Evolutionary conservation across 2,797 vertebrate genomes (phyloP).

Genomic region (Ctenochaetus hawaiiensis): DNA sequence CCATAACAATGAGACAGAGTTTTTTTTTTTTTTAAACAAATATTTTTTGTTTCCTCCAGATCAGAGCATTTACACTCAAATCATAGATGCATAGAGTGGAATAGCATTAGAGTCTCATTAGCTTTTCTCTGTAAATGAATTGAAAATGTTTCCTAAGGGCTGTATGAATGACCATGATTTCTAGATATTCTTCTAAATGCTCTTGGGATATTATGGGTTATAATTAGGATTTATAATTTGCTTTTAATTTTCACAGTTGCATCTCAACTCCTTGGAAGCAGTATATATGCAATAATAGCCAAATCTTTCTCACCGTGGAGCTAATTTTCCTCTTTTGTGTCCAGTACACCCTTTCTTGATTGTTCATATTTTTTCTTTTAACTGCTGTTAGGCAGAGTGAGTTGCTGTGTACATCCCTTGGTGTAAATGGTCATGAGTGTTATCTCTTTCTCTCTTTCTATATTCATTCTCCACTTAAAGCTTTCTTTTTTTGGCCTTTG

Average conservation of each 20-base stretch:
- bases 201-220: slow-evolving; percentile 65
- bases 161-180: not conserved
- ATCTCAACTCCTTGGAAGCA: slow-evolving; percentile 47
- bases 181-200: slow-evolving; percentile 17
- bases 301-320: slow-evolving; percentile 2
- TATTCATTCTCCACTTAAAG: not conserved
- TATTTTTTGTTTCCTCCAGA: slow-evolving; percentile 60
- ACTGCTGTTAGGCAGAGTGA: slow-evolving; percentile 14
- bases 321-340: slow-evolving; percentile 31
- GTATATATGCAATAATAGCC: slow-evolving; percentile 62
- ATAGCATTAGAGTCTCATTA: slow-evolving; percentile 64
- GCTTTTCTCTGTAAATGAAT: slow-evolving; percentile 66
- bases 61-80: slow-evolving; percentile 56
- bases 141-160: slow-evolving; percentile 47
- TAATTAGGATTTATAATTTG: slow-evolving; percentile 74
- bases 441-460: slow-evolving; percentile 15
- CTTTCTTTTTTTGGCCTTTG: not conserved
- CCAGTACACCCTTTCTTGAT: not conserved
- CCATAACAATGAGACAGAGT: too few species aligned
- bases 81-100: slow-evolving; percentile 13
- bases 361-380: not conserved
- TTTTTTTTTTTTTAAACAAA: too few species aligned
- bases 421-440: slow-evolving; percentile 28
- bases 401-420: not conserved
- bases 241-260: slow-evolving; percentile 76